Evolutionary conservation across 2,888 invertebrate genomes (phyloP), one percentile per base, ranked within the genome.

Genomic region (Hartigia nigra): DNA sequence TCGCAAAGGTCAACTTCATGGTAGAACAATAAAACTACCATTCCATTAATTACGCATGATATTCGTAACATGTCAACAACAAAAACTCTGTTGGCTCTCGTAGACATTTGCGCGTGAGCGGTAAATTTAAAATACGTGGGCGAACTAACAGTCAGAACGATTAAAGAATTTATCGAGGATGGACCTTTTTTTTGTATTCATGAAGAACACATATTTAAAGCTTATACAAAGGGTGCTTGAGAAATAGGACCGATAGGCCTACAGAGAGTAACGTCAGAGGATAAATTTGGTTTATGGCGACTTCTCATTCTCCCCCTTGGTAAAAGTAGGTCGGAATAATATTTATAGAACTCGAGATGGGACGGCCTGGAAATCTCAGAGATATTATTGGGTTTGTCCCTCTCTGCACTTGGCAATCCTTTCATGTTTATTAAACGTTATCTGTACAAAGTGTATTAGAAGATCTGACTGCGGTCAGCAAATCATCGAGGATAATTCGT

Each of bases 301-400:
- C 31, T 39, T 9, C 78, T 77, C 72, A 74, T 77, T 77, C 35
- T 79, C 78, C 78, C 76, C 77, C 69, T 37, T 78, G 77, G 82
- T 83, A 82, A 84, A 90, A 88, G 86, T 90, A 86, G 90, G 90
- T 89, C 90, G 86, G 78, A 81, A 78, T 79, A 78, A 83, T 90
- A 91, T 90, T 90, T 89, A 90, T 90, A 90, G 90, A 86, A 84
- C 78, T 70, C 84, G 87, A 88, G 85, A 81, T 84, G 86, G 85
- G 87, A 85, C 81, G 80, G 80, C 77, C 80, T 75, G 79, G 78
- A 78, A 79, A 77, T 81, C 78, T 80, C 81, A 82, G 75, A 77
- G 82, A 82, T 86, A 87, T 88, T 88, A 87, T 87, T 87, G 86
- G 88, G 87, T 75, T 79, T 78, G 80, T 78, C 80, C 81, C 82